Percentiles rank a stretch among this genome's conserved stretches.
phyloP scores from a whole-genome alignment of 2,797 vertebrate genomes.

The Chaetophractus vellerosus region DNA sequence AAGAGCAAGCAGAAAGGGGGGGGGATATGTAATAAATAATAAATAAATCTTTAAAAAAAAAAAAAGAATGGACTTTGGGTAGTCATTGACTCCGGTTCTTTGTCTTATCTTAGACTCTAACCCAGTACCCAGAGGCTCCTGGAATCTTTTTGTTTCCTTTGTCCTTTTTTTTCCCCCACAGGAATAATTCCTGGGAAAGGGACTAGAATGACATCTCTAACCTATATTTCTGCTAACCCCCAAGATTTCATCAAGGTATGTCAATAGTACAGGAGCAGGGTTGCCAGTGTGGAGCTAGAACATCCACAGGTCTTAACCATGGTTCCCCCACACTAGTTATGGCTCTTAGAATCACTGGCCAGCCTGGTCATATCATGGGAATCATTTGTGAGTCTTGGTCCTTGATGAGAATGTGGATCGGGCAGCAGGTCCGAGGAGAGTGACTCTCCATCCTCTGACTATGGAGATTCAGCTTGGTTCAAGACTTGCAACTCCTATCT shows the following conservation, averaged over 20 bases:
- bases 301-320: neutral
- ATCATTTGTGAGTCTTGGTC: neutral
- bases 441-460: neutral
- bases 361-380: neutral
- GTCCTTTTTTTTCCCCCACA: neutral
- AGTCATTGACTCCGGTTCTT: neutral
- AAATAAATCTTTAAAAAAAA: no score
- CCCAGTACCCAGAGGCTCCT: neutral
- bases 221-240: neutral
- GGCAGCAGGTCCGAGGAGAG: neutral
- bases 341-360: neutral
- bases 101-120: constrained; percentile 1
- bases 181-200: neutral
- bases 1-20: no score
- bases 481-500: neutral
- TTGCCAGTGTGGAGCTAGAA: neutral
- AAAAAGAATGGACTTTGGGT: no score
- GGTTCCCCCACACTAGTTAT: neutral
- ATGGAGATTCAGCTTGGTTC: neutral
- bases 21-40: no score
- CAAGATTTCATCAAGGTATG: neutral
- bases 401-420: neutral
- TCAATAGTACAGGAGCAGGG: neutral
- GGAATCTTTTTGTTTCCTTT: neutral
- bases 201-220: neutral